Base-by-base conservation (phyloP, 1,140 invertebrate genomes). In the Bombus picipes region DNA sequence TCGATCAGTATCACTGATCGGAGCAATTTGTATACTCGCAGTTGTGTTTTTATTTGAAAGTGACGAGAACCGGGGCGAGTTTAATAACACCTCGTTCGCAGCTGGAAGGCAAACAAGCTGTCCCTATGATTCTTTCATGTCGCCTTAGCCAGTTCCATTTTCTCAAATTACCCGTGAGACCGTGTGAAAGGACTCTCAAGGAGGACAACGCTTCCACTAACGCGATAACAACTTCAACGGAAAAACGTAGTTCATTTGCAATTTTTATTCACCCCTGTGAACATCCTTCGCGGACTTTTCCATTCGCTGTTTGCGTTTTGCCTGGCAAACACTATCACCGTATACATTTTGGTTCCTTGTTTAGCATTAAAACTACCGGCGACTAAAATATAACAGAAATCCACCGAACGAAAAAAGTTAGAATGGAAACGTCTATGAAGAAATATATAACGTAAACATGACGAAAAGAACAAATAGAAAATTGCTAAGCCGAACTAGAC, bases 181-280 rank as follows among this genome's bases (percentile, higher is more conserved):
- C 43, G 28, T 25, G 22, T 32, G 39, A 43, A 74, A 34, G n/a
- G 47, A 59, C 41, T 62, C 25, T n/a, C 53, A 43, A 73, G 80
- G 13, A 74, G 39, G 37, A 74, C 53, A 28, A 62, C 41, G 70
- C 53, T 62, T 81, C 81, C 41, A 15, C 53, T 39, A 53, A 6
- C 73, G 81, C 81, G 81, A 83, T 83, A 83, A 66, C 73, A 68
- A 68, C 73, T 66, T 77, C 59, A 68, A 77, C 81, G 59, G 41
- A 43, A 57, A 77, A 57, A 83, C 37, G 47, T 68, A 68, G 32
- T 62, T 77, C 73, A 68, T 74, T 84, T 65, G 41, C 57, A 32
- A 81, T 81, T 81, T 81, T 81, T 81, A 74, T 81, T 74, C 72
- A 25, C 18, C 28, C 15, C 2, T 18, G 18, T 37, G 72, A 43